phyloP scores from a whole-genome alignment of 1,140 invertebrate genomes.

The Dolichoris vasculosae region DNA sequence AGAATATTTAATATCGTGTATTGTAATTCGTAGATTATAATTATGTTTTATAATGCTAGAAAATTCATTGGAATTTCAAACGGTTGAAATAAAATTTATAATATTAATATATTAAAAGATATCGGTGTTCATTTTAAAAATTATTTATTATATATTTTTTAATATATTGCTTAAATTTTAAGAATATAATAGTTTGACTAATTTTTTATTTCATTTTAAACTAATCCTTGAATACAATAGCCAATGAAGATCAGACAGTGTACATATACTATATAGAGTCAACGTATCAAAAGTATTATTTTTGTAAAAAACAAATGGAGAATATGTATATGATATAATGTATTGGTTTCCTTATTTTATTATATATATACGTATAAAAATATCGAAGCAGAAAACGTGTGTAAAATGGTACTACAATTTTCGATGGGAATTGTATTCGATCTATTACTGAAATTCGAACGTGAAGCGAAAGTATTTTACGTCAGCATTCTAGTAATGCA shows the following conservation, averaged over 20 bases:
- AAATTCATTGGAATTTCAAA: not conserved
- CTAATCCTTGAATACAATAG: not conserved
- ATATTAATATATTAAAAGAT: not conserved
- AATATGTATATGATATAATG: not conserved
- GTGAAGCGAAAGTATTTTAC: constrained; percentile 51
- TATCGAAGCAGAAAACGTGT: not conserved
- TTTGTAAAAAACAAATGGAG: not conserved
- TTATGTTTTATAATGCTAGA: constrained; percentile 11
- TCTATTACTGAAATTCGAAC: not conserved
- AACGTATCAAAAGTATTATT: constrained; percentile 3
- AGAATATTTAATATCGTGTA: not conserved
- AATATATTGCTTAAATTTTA: no score
- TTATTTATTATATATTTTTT: no score
- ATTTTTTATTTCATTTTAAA: not conserved
- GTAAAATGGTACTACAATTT: constrained; percentile 45
- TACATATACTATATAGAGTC: not conserved
- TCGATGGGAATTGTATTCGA: not conserved
- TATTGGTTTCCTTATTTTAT: not conserved
- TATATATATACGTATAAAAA: not conserved
- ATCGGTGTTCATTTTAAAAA: no score
- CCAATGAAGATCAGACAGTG: not conserved
- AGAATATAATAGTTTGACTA: no score
- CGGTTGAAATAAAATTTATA: not conserved
- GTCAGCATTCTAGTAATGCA: constrained; percentile 22
- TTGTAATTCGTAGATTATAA: not conserved